A percentile compares a stretch with the other conserved stretches of the same genome.
phyloP scores from a whole-genome alignment of 2,888 invertebrate species.

The Apeira syringaria region DNA sequence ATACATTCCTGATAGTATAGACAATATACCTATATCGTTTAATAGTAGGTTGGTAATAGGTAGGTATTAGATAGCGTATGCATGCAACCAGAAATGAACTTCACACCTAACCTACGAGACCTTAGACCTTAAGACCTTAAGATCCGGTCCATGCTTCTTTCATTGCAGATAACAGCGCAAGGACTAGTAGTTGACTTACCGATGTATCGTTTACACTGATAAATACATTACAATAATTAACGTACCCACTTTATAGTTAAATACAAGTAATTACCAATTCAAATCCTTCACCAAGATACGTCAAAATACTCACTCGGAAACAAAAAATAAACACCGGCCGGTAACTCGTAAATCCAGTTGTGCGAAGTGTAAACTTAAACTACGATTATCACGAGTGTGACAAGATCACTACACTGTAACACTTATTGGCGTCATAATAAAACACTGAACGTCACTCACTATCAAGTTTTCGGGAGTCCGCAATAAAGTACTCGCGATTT shows the following conservation, averaged over 20 bases:
- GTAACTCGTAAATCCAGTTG: conserved; percentile 57
- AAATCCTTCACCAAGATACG: conserved; percentile 15
- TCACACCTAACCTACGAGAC: too few species aligned
- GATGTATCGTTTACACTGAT: too few species aligned
- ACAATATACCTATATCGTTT: too few species aligned
- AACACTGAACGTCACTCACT: conserved; percentile 53
- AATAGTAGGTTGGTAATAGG: too few species aligned
- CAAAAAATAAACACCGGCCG: conserved; percentile 50
- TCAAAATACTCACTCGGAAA: conserved; percentile 38
- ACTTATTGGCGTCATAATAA: conserved; percentile 54
- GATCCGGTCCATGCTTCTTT: background rate
- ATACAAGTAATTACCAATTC: conserved; percentile 6
- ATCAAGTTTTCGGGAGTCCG: conserved; percentile 50
- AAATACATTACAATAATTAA: background rate
- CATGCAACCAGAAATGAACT: background rate
- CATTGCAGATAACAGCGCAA: background rate
- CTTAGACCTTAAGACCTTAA: too few species aligned
- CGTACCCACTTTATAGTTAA: background rate
- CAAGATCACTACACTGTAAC: conserved; percentile 50
- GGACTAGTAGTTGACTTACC: background rate
- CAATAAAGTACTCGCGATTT: conserved; percentile 41
- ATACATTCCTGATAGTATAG: too few species aligned
- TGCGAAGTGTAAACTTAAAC: conserved; percentile 37
- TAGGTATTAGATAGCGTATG: too few species aligned
- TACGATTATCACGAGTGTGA: conserved; percentile 40